These are phyloP conservation scores for Gobio occitaniae DNA, from an alignment of 2,797 vertebrate genomes.

Conservation along the genomic window DNA sequence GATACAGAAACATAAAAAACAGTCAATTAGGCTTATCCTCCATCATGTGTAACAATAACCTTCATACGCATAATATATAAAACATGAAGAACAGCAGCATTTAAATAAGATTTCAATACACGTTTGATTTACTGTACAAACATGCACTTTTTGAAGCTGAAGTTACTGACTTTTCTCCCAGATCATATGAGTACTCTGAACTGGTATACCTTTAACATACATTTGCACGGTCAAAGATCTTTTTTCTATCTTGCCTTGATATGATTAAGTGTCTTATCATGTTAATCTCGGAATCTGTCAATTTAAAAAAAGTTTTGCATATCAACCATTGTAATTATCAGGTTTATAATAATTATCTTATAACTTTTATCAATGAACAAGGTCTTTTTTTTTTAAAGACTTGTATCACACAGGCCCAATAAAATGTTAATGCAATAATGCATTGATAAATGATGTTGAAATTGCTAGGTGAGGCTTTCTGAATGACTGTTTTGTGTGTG, in stretches of 20 bases:
- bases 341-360: neutral
- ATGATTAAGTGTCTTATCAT: slow-evolving; percentile 9
- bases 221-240: slow-evolving; percentile 10
- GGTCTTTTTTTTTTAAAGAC: neutral
- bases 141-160: too few relatives aligned
- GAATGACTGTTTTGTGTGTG: slow-evolving; percentile 12
- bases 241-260: slow-evolving; percentile 24
- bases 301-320: neutral
- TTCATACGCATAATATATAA: neutral
- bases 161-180: neutral
- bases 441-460: neutral
- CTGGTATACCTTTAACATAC: slow-evolving; percentile 5
- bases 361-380: neutral
- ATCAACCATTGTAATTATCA: slow-evolving; percentile 1
- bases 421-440: neutral
- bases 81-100: neutral
- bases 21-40: neutral
- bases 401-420: neutral
- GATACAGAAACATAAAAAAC: neutral
- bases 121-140: neutral
- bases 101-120: neutral
- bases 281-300: neutral
- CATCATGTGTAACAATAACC: neutral
- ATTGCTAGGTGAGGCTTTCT: neutral
- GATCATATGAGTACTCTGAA: neutral